These are phyloP conservation scores for Acyrthosiphon pisum DNA, from an alignment of 1,140 invertebrate species.

Conservation along the genomic window DNA sequence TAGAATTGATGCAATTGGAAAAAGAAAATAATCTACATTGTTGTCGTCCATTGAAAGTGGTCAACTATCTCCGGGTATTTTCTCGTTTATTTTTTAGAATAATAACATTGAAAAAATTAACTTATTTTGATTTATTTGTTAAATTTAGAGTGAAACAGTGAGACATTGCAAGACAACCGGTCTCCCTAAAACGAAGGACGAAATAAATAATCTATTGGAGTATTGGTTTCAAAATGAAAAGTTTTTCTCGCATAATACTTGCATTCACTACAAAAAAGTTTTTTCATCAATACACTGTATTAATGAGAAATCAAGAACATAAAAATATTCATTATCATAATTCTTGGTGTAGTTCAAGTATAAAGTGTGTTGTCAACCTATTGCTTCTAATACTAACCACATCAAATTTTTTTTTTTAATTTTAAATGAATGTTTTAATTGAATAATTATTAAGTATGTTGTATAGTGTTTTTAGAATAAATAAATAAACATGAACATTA, in stretches of 20 bases:
- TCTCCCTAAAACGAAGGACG: background rate
- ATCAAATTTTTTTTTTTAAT: too few species aligned
- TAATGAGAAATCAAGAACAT: background rate
- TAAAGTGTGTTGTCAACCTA: background rate
- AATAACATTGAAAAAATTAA: background rate
- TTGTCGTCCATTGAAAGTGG: slow-evolving; percentile 58
- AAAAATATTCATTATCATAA: background rate
- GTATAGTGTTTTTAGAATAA: background rate
- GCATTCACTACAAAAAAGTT: slow-evolving; percentile 49
- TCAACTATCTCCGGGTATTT: slow-evolving; percentile 57
- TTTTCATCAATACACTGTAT: slow-evolving; percentile 10
- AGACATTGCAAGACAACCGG: slow-evolving; percentile 47
- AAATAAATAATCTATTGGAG: slow-evolving; percentile 43
- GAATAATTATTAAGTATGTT: background rate
- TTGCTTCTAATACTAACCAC: background rate
- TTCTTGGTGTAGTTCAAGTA: background rate
- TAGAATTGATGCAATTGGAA: slow-evolving; percentile 54
- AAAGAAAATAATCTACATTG: background rate
- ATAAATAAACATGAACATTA: background rate
- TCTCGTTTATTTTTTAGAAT: background rate
- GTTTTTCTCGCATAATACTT: slow-evolving; percentile 28
- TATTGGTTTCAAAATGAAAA: slow-evolving; percentile 57
- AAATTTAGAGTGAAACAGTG: slow-evolving; percentile 57
- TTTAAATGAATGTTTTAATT: too few species aligned
- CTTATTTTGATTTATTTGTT: background rate